These are phyloP conservation scores for Alligator mississippiensis DNA, from an alignment of 2,113 vertebrate species.

Conservation along the genomic window DNA sequence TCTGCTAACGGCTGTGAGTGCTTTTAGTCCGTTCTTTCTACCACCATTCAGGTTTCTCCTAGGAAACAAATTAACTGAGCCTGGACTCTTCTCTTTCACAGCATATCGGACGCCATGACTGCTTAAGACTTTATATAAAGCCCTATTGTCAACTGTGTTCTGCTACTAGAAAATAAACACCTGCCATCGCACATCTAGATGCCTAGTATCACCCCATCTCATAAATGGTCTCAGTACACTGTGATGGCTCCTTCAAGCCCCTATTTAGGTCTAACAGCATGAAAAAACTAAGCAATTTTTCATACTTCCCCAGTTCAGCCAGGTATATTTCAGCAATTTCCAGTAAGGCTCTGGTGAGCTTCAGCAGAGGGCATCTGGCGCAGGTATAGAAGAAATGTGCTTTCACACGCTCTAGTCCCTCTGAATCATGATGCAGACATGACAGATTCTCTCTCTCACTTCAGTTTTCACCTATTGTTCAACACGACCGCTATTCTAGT, in stretches of 20 bases:
- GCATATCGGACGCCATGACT: no score
- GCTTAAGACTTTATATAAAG: no score
- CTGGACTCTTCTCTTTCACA: no score
- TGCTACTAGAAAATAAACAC: no score
- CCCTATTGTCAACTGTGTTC: no score
- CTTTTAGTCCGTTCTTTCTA: no score
- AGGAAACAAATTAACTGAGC: no score
- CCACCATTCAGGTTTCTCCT: no score
- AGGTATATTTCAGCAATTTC: background rate
- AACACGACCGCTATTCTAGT: background rate
- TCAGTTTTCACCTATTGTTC: background rate
- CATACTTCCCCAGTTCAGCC: slow-evolving; percentile 14
- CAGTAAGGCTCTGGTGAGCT: background rate
- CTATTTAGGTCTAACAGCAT: background rate
- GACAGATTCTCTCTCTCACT: slow-evolving; percentile 38
- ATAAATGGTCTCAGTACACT: background rate
- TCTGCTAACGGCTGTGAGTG: no score
- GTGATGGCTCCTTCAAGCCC: background rate
- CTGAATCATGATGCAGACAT: background rate
- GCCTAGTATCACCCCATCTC: no score
- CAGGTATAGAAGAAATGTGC: background rate
- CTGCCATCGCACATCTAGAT: no score
- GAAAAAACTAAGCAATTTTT: background rate
- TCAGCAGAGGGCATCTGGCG: background rate
- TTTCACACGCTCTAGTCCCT: background rate